Conservation (phyloP, 2,888 invertebrate species). For the Lagria hirta region DNA sequence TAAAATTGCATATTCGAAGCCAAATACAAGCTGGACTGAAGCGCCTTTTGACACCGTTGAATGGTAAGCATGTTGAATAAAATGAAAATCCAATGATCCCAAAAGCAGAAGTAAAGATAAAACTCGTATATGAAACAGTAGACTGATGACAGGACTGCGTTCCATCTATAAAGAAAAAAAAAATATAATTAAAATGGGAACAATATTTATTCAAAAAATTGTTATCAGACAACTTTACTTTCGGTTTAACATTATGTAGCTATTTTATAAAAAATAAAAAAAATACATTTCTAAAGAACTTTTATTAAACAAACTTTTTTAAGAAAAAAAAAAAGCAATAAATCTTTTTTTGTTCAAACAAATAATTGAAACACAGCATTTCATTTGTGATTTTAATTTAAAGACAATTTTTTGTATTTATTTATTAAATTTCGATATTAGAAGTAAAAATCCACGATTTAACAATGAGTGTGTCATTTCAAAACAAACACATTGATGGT, state of each 20-base stretch:
- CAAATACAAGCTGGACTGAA: slow-evolving; percentile 97
- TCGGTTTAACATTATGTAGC: background rate
- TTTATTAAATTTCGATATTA: too few relatives aligned
- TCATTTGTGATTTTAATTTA: too few relatives aligned
- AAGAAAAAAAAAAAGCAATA: too few relatives aligned
- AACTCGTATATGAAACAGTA: slow-evolving; percentile 91
- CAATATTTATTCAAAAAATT: background rate
- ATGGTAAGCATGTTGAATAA: slow-evolving; percentile 92
- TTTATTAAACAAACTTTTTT: too few relatives aligned
- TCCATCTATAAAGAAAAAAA: slow-evolving; percentile 77
- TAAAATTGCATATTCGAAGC: slow-evolving; percentile 98
- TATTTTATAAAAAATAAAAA: too few relatives aligned
- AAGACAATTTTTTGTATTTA: too few relatives aligned
- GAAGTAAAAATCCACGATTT: too few relatives aligned
- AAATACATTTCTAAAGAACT: too few relatives aligned
- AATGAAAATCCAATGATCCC: slow-evolving; percentile 80
- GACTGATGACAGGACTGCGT: slow-evolving; percentile 94
- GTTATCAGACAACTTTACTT: background rate
- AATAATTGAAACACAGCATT: too few relatives aligned
- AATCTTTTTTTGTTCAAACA: too few relatives aligned
- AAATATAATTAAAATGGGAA: background rate
- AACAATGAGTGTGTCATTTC: too few relatives aligned
- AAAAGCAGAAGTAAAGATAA: slow-evolving; percentile 80
- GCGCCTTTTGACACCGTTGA: slow-evolving; percentile 92
- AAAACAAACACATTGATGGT: too few relatives aligned